A percentile compares a stretch with the other conserved stretches of the same genome.
phyloP scores from a whole-genome alignment of 1,140 invertebrate genomes.

The Myzus persicae region DNA sequence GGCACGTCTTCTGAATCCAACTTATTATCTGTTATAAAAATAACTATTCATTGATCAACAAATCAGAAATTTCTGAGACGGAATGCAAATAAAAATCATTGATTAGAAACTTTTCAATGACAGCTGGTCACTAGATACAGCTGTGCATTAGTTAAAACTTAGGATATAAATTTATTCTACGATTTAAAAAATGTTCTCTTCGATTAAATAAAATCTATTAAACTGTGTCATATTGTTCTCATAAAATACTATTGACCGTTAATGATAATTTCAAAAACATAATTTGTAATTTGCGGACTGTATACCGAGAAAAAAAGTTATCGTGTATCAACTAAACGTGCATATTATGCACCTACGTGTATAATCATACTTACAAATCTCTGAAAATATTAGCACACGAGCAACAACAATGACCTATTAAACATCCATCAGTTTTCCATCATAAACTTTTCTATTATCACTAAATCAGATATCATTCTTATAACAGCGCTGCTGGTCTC shows the following conservation, averaged over 20 bases:
- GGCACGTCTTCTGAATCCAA: background rate
- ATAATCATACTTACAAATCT: background rate
- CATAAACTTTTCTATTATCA: constrained; percentile 12
- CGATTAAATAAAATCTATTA: background rate
- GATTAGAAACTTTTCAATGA: background rate
- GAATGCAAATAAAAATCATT: background rate
- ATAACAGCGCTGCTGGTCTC: background rate
- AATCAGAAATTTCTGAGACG: background rate
- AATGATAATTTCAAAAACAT: background rate
- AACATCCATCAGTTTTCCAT: constrained; percentile 48
- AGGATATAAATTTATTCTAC: no score
- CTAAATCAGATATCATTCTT: background rate
- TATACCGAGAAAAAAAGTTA: background rate
- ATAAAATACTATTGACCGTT: background rate
- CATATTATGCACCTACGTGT: background rate
- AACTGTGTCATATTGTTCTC: background rate
- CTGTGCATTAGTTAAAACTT: background rate
- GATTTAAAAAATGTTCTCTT: no score
- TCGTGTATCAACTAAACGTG: background rate
- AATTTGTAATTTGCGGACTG: background rate
- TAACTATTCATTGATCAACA: background rate
- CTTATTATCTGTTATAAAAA: background rate
- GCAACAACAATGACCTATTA: constrained; percentile 34
- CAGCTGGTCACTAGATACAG: background rate
- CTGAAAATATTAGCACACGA: background rate